These are phyloP conservation scores for Erynnis tages DNA, from an alignment of 2,888 invertebrate genomes.

Conservation along the genomic window DNA sequence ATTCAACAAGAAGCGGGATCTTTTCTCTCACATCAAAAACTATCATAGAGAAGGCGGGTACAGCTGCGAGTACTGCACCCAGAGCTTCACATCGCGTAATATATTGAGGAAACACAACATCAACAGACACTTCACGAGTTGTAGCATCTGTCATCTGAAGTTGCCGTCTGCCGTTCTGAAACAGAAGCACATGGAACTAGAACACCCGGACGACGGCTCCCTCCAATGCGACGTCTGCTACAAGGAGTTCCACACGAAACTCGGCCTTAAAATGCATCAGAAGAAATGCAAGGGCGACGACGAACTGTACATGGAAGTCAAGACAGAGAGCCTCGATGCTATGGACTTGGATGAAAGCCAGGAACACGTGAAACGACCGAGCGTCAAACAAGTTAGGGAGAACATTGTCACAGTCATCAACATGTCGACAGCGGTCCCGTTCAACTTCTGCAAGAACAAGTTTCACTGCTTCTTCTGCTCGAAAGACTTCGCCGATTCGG, in stretches of 20 bases:
- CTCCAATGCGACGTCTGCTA: conserved; percentile 63
- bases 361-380: conserved; percentile 58
- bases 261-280: conserved; percentile 66
- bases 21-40: conserved; percentile 72
- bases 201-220: conserved; percentile 70
- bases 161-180: conserved; percentile 65
- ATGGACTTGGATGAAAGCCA: conserved; percentile 61
- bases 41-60: conserved; percentile 74
- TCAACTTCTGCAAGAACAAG: conserved; percentile 73
- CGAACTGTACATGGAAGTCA: conserved; percentile 51
- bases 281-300: conserved; percentile 62
- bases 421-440: conserved; percentile 75
- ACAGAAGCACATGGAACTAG: conserved; percentile 65
- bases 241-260: conserved; percentile 70
- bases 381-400: conserved; percentile 68
- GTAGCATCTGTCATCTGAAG: conserved; percentile 62
- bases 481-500: conserved; percentile 69
- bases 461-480: conserved; percentile 75
- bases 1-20: conserved; percentile 67
- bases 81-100: conserved; percentile 61
- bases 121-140: conserved; percentile 64
- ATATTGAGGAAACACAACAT: conserved; percentile 66
- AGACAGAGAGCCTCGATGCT: conserved; percentile 55
- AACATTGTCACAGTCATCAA: conserved; percentile 69
- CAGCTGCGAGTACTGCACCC: conserved; percentile 62